A percentile compares a stretch with the other conserved stretches of the same genome.
These are phyloP conservation scores for Canis aureus DNA, from an alignment of 2,113 vertebrate genomes.

Conservation along the genomic window DNA sequence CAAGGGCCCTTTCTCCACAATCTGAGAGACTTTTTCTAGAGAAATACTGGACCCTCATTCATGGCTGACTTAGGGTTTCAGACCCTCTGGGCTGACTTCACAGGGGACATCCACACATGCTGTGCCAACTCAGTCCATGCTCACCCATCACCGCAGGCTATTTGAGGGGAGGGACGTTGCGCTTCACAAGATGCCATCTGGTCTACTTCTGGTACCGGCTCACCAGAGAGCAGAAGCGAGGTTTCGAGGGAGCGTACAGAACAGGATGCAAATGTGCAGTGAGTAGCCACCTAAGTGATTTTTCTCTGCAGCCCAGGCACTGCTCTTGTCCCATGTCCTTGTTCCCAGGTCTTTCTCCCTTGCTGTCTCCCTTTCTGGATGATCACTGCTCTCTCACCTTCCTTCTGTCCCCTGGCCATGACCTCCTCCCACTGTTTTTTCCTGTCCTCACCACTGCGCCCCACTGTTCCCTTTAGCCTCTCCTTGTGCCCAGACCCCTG, in stretches of 20 bases:
- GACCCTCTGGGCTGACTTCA: neutral
- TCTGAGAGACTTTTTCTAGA: neutral
- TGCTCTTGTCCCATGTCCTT: neutral
- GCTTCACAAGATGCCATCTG: neutral
- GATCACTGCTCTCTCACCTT: neutral
- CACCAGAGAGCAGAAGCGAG: neutral
- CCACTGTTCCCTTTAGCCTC: neutral
- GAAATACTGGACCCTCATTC: neutral
- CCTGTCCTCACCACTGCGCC: neutral
- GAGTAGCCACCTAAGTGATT: neutral
- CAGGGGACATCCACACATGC: neutral
- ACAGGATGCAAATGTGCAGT: neutral
- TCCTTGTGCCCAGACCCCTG: neutral
- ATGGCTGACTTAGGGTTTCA: neutral
- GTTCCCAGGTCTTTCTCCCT: neutral
- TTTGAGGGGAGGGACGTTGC: fast-evolving
- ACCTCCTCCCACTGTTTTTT: no score
- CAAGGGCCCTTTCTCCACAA: neutral
- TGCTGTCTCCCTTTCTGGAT: neutral
- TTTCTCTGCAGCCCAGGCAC: neutral
- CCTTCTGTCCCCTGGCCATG: neutral
- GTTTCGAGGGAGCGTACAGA: neutral
- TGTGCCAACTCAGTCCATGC: neutral
- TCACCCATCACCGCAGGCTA: neutral
- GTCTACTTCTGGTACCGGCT: fast-evolving